Conservation (phyloP, 1,140 invertebrate genomes). For the Bursaphelenchus mucronatus region DNA sequence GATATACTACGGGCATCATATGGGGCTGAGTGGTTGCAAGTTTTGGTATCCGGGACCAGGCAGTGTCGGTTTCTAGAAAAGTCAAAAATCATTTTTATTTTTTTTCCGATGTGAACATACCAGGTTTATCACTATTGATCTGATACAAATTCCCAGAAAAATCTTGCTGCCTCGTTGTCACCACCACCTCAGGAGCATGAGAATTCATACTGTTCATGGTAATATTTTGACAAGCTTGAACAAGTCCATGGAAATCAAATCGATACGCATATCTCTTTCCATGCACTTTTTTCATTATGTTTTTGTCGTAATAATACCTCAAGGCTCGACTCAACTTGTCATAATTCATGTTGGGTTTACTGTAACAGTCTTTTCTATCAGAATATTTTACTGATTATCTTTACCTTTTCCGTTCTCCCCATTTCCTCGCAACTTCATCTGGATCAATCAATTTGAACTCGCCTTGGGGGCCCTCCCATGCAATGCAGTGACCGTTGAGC, state of each 20-base stretch:
- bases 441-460: constrained; percentile 78
- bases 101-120: too few relatives aligned
- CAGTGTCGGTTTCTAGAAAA: too few relatives aligned
- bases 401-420: constrained; percentile 85
- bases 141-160: too few relatives aligned
- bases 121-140: too few relatives aligned
- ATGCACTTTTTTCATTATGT: constrained; percentile 96
- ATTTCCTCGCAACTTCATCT: constrained; percentile 89
- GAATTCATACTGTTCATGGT: background rate
- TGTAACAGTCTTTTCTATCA: constrained; percentile 20
- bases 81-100: too few relatives aligned
- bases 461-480: constrained; percentile 76
- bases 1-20: too few relatives aligned
- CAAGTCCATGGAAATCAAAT: constrained; percentile 63
- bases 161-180: too few relatives aligned
- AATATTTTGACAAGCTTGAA: constrained; percentile 52
- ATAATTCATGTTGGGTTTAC: constrained; percentile 99
- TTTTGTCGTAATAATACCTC: constrained; percentile 95
- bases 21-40: too few relatives aligned
- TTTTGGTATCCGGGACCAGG: too few relatives aligned
- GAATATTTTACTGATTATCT: background rate
- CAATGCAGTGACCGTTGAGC: constrained; percentile 79
- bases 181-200: too few relatives aligned
- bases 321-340: constrained; percentile 94
- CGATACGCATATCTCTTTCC: constrained; percentile 71